A percentile compares a stretch with the other conserved stretches of the same genome.
These are phyloP conservation scores for Sebastes matsubarae DNA, from an alignment of 2,797 vertebrate species.

Conservation along the genomic window DNA sequence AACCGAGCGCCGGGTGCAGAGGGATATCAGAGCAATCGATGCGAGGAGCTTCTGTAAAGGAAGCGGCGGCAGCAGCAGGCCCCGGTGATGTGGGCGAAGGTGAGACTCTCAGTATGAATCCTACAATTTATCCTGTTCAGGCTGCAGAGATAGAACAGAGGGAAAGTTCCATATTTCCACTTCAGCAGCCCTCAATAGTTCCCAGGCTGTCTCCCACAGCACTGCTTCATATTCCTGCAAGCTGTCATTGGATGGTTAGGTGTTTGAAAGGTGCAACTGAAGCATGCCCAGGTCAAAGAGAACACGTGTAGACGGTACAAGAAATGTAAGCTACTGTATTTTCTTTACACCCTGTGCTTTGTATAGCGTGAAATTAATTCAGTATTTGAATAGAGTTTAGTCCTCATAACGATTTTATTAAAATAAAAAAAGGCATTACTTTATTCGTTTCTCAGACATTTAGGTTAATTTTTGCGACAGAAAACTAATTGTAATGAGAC, in stretches of 20 bases:
- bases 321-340: not conserved
- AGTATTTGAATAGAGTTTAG: not conserved
- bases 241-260: conserved; percentile 43
- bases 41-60: conserved; percentile 54
- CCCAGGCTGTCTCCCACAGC: conserved; percentile 32
- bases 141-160: conserved; percentile 40
- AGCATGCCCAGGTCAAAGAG: conserved; percentile 19
- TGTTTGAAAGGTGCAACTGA: conserved; percentile 47
- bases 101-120: conserved; percentile 63
- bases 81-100: conserved; percentile 56
- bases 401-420: not conserved
- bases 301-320: not conserved
- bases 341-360: not conserved
- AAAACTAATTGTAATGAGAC: not conserved
- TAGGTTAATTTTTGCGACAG: not conserved
- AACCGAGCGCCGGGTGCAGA: conserved; percentile 29
- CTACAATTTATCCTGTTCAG: conserved; percentile 45
- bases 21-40: conserved; percentile 68
- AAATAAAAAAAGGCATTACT: not conserved
- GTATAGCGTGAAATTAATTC: not conserved
- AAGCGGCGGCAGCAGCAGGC: conserved; percentile 33
- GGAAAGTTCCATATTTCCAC: conserved; percentile 57
- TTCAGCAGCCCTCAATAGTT: conserved; percentile 52
- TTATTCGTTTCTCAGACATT: not conserved
- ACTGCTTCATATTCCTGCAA: conserved; percentile 32